Percentiles rank a stretch among this genome's conserved stretches.
These are phyloP conservation scores for Poeciliopsis presidionis DNA, from an alignment of 2,797 vertebrate species.

Conservation along the genomic window DNA sequence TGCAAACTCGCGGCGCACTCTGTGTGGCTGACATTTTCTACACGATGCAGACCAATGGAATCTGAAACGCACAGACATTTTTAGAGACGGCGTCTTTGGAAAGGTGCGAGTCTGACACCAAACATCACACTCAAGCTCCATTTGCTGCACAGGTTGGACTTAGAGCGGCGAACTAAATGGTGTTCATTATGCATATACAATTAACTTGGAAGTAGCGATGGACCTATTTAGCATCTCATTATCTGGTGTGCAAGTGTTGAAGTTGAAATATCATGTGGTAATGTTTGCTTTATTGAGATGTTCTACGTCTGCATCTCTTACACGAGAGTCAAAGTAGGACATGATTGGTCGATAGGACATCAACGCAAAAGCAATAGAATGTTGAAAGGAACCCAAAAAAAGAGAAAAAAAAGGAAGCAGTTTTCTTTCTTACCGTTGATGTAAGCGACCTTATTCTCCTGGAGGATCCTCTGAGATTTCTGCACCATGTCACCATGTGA, in stretches of 20 bases:
- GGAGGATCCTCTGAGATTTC: conserved; percentile 90
- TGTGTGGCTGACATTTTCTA: conserved; percentile 96
- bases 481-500: conserved; percentile 84
- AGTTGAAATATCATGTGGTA: neutral
- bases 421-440: conserved; percentile 88
- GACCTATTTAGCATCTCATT: conserved; percentile 7
- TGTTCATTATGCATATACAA: conserved; percentile 18
- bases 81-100: conserved; percentile 17
- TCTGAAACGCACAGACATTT: conserved; percentile 74
- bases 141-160: conserved; percentile 23
- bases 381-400: neutral
- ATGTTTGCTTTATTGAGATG: conserved; percentile 2
- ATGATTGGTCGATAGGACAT: conserved; percentile 12
- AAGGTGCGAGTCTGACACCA: conserved; percentile 44
- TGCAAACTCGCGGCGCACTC: conserved; percentile 92
- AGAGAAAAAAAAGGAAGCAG: neutral
- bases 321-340: neutral
- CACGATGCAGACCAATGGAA: conserved; percentile 93
- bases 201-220: conserved; percentile 12
- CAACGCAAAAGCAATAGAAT: neutral
- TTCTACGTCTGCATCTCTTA: conserved; percentile 14
- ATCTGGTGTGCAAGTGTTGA: conserved; percentile 11
- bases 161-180: conserved; percentile 6
- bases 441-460: conserved; percentile 92
- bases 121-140: conserved; percentile 39